These are phyloP conservation scores for Mus spicilegus DNA, from an alignment of 2,113 vertebrate genomes.

Conservation along the genomic window DNA sequence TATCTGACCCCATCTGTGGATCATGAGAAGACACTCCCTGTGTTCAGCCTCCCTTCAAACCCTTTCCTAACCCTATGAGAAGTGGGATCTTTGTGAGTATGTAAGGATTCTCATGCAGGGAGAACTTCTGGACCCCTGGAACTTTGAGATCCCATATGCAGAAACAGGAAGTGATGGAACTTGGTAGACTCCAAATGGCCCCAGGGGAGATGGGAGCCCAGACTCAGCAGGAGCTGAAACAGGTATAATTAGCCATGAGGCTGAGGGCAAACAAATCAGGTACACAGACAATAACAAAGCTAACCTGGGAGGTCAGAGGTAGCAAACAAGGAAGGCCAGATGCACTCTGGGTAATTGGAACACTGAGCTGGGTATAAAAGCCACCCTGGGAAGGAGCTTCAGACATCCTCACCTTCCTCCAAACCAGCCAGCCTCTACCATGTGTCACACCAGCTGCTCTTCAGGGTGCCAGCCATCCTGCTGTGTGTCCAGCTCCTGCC, in stretches of 20 bases:
- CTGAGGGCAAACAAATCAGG: neutral
- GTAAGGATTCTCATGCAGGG: neutral
- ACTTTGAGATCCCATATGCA: neutral
- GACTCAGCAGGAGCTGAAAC: neutral
- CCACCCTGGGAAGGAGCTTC: neutral
- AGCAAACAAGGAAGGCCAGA: neutral
- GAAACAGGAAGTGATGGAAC: neutral
- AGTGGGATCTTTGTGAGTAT: neutral
- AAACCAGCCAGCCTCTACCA: neutral
- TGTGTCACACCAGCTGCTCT: conserved; percentile 60
- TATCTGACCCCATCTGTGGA: neutral
- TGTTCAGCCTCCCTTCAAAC: neutral
- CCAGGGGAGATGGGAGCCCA: neutral
- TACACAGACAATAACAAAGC: neutral
- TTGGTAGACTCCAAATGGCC: neutral
- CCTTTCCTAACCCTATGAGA: neutral
- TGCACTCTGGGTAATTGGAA: neutral
- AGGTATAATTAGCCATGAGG: neutral
- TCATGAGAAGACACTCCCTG: too few relatives aligned
- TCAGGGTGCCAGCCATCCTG: neutral
- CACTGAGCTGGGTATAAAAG: neutral
- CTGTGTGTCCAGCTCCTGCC: neutral
- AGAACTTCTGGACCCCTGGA: neutral
- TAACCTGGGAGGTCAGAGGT: neutral
- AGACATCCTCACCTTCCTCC: neutral